phyloP scores from a whole-genome alignment of 37 sponge, comb jelly and placozoan species.

The Eunapius fragilis region DNA sequence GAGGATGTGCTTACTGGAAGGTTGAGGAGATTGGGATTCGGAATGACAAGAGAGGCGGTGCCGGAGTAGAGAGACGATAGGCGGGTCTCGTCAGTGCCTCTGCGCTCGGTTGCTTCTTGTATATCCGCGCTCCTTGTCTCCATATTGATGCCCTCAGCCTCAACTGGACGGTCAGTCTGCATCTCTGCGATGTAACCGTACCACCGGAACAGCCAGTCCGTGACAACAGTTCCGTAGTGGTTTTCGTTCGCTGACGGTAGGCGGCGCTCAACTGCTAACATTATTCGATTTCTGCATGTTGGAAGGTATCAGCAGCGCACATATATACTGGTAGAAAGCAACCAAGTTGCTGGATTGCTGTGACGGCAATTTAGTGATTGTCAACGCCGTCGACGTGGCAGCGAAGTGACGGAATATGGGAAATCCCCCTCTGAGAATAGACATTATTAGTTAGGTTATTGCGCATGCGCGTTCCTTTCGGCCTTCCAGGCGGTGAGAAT shows the following conservation, averaged over 20 bases:
- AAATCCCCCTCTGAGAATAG: neutral
- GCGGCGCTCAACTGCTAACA: conserved; percentile 1
- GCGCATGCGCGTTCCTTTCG: conserved; percentile 1
- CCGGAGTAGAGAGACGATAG: conserved; percentile 27
- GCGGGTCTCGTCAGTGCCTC: conserved; percentile 9
- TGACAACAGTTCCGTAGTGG: neutral
- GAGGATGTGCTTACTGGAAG: conserved; percentile 1
- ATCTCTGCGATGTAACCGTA: neutral
- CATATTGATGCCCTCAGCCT: neutral
- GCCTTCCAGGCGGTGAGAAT: neutral
- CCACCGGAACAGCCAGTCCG: neutral
- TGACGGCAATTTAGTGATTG: neutral
- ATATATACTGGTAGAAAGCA: neutral
- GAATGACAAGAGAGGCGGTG: conserved; percentile 16
- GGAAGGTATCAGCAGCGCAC: neutral
- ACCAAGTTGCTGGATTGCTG: neutral
- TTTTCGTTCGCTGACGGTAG: neutral
- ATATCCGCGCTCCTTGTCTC: neutral
- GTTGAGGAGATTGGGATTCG: neutral
- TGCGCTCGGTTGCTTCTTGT: neutral
- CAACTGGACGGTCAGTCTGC: neutral
- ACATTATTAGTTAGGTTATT: neutral
- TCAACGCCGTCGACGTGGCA: conserved; percentile 18
- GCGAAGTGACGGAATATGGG: neutral
- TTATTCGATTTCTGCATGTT: neutral